Evolutionary conservation across 2,113 vertebrate genomes (phyloP), one percentile per base, ranked within the genome.

Genomic region (Isichthys henryi): DNA sequence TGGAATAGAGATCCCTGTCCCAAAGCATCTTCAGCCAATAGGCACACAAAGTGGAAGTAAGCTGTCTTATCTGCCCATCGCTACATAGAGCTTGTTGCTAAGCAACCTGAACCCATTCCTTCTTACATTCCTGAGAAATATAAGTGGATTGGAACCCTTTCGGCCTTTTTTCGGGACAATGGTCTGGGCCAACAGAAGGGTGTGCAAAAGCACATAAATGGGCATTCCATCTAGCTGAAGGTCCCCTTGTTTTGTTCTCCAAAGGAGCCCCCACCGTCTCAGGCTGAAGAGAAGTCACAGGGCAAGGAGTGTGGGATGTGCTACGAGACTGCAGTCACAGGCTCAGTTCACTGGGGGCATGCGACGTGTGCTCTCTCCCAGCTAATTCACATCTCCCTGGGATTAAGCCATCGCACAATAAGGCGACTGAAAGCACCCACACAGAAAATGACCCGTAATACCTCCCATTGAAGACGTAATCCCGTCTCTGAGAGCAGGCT

Each of bases 401-500:
- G 89, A 95, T 92, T 90, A 93, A 90, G 19, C 58, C 90, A 50
- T 91, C 88, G 7, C 74, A 43, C 70, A 80, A 90, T 86, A 92
- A 90, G 92, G 91, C 82, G 91, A 48, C 91, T 86, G 91, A 89
- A 92, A 86, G 70, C n/a, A 91, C 27, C 88, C 82, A 92, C 83
- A 80, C 91, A 88, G 91, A 53, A 80, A 91, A 93, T 88, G 77
- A 52, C 89, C 56, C 39, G 74, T 91, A 92, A 90, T 92, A 83
- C 89, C 84, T 87, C 46, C 89, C 89, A 90, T 91, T 90, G 92
- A 91, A 89, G 89, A 80, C 70, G 1, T 87, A 94, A 93, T 89
- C 88, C 91, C 91, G 91, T 90, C 91, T 94, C 88, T 92, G 89
- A 93, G 84, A 94, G 93, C 91, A 92, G 94, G 94, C 93, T 95